phyloP scores from a whole-genome alignment of 2,797 vertebrate species.

The Hyperoplus lanceolatus region DNA sequence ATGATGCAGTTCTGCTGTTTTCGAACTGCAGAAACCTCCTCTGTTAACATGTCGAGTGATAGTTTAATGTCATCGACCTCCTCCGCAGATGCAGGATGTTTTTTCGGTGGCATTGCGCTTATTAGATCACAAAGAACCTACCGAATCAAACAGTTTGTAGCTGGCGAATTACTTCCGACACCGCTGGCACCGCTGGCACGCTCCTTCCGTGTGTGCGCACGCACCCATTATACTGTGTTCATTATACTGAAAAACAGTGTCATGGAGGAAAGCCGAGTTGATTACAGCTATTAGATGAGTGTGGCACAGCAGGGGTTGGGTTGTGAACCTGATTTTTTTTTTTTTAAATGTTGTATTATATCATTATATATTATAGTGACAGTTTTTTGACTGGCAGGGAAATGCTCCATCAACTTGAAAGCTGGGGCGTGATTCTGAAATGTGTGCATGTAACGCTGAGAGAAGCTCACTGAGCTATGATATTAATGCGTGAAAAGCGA shows the following conservation, averaged over 20 bases:
- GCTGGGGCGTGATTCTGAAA: constrained; percentile 34
- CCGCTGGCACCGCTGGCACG: too few species aligned
- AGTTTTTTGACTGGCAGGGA: constrained; percentile 49
- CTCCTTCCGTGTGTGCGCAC: too few species aligned
- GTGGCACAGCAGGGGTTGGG: constrained; percentile 38
- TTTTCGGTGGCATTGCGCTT: too few species aligned
- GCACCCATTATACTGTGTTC: too few species aligned
- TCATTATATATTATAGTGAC: constrained; percentile 21
- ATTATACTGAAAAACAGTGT: constrained; percentile 56
- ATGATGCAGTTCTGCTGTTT: too few species aligned
- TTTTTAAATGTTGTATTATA: constrained; percentile 2
- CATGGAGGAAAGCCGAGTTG: constrained; percentile 42
- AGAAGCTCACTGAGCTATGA: constrained; percentile 23
- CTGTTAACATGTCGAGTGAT: too few species aligned
- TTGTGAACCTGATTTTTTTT: constrained; percentile 41
- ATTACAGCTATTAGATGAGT: constrained; percentile 67
- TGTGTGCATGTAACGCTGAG: constrained; percentile 17
- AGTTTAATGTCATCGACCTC: too few species aligned
- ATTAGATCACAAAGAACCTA: too few species aligned
- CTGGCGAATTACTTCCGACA: too few species aligned
- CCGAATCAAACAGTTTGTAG: too few species aligned
- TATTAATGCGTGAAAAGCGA: constrained; percentile 33
- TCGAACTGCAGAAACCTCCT: too few species aligned
- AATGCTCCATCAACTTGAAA: constrained; percentile 53
- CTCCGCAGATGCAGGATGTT: too few species aligned